phyloP scores from a whole-genome alignment of 2,888 invertebrate species.

The Camponotus fellah region DNA sequence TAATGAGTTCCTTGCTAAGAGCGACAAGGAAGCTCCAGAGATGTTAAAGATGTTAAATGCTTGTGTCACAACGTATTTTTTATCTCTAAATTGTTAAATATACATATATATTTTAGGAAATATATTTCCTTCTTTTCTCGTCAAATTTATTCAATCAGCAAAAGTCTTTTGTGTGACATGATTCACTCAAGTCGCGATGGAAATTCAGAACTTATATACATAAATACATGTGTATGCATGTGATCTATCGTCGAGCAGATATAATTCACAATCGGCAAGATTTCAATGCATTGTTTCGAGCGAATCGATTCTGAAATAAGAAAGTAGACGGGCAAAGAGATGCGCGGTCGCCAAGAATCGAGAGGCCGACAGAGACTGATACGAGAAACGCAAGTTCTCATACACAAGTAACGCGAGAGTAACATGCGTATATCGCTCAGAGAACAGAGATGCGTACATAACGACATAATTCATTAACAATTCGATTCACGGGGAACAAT shows the following conservation, averaged over 20 bases:
- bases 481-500: slow-evolving; percentile 84
- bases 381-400: slow-evolving; percentile 48
- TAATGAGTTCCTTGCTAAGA: slow-evolving; percentile 26
- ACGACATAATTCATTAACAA: slow-evolving; percentile 84
- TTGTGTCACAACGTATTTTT: background rate
- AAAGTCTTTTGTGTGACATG: background rate
- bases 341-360: slow-evolving; percentile 64
- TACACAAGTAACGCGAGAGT: slow-evolving; percentile 26
- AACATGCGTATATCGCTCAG: slow-evolving; percentile 43
- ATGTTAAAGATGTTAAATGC: slow-evolving; percentile 6
- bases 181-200: background rate
- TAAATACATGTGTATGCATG: background rate
- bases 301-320: slow-evolving; percentile 66
- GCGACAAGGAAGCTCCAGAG: background rate
- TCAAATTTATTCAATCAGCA: background rate
- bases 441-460: slow-evolving; percentile 60
- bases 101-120: background rate
- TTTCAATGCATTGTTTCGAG: slow-evolving; percentile 69
- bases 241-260: slow-evolving; percentile 59
- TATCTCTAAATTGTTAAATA: background rate
- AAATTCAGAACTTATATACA: background rate
- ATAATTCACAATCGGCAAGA: slow-evolving; percentile 75
- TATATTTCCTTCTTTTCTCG: background rate
- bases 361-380: slow-evolving; percentile 72
- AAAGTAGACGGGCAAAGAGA: slow-evolving; percentile 55